Base-by-base conservation (phyloP, 1,140 invertebrate species). In the Fopius arisanus region DNA sequence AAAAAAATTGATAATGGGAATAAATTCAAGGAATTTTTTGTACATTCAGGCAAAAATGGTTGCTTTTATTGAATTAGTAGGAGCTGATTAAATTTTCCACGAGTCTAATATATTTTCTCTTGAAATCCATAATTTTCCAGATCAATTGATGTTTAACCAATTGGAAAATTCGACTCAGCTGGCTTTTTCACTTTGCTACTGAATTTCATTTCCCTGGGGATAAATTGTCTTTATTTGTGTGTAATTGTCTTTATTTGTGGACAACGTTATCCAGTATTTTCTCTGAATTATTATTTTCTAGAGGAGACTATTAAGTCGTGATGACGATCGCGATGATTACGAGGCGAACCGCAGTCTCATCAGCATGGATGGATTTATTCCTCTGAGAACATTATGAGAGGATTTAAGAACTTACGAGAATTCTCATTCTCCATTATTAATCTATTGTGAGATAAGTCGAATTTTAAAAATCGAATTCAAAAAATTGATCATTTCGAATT, bases 281-380 rank as follows among this genome's bases (percentile, higher is more conserved):
- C 29, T 68, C 19, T 21, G 59, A 63, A 72, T 33, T 51, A 33
- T 37, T 82, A 84, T 82, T 86, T 86, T 81, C 67, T 86, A 82
- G 84, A 86, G 78, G 78, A 79, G 80, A 78, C 83, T 73, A 80
- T 79, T 78, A 74, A 69, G 77, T 79, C 77, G 75, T 75, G 73
- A 77, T 77, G 74, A 79, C 63, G 48, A 71, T 33, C 76, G 74
- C 73, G 78, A 79, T 74, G 75, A 78, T 67, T 77, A 81, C 77
- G 78, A 79, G 67, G 82, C 82, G 80, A 84, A 85, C 75, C 82
- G 84, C 75, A 84, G 72, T 81, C 78, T 82, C 81, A 79, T 85
- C 73, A 83, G 84, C 81, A 80, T 84, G 79, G 83, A 84, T 71
- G 85, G 83, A 84, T 87, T 82, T 78, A 86, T 86, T 84, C 84